phyloP scores from a whole-genome alignment of 2,797 vertebrate genomes.

The Rhinophrynus dorsalis region DNA sequence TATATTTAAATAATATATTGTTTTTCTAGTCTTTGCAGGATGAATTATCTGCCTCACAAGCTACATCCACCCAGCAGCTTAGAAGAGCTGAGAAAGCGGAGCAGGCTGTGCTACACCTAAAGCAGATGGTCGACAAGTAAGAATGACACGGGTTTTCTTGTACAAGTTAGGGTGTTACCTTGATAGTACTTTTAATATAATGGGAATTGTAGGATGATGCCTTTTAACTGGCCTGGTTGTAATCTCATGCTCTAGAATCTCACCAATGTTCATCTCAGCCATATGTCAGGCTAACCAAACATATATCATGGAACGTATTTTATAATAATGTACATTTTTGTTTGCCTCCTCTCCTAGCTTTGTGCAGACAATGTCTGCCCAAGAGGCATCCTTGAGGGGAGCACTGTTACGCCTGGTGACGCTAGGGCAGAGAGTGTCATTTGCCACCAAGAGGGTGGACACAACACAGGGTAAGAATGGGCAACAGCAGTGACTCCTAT shows the following conservation, averaged over 20 bases:
- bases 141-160: too few relatives aligned
- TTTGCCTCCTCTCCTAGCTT: constrained; percentile 57
- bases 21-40: constrained; percentile 68
- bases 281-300: too few relatives aligned
- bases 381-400: constrained; percentile 60
- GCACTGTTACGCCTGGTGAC: constrained; percentile 61
- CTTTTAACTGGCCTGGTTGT: too few relatives aligned
- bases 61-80: constrained; percentile 58
- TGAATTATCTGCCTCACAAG: constrained; percentile 56
- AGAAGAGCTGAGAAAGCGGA: constrained; percentile 56
- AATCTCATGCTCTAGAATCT: too few relatives aligned
- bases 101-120: constrained; percentile 56
- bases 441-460: constrained; percentile 75
- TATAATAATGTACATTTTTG: too few relatives aligned
- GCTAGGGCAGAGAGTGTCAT: constrained; percentile 72
- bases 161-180: too few relatives aligned
- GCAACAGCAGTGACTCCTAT: not conserved
- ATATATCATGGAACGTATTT: too few relatives aligned
- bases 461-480: constrained; percentile 71
- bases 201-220: too few relatives aligned
- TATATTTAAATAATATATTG: too few relatives aligned
- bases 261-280: too few relatives aligned
- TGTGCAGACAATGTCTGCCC: constrained; percentile 60
- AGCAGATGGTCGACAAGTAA: constrained; percentile 68
- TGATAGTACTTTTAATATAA: too few relatives aligned